Evolutionary conservation across 2,113 vertebrate genomes (phyloP), one percentile per base, ranked within the genome.

Genomic region (Spea bombifrons): DNA sequence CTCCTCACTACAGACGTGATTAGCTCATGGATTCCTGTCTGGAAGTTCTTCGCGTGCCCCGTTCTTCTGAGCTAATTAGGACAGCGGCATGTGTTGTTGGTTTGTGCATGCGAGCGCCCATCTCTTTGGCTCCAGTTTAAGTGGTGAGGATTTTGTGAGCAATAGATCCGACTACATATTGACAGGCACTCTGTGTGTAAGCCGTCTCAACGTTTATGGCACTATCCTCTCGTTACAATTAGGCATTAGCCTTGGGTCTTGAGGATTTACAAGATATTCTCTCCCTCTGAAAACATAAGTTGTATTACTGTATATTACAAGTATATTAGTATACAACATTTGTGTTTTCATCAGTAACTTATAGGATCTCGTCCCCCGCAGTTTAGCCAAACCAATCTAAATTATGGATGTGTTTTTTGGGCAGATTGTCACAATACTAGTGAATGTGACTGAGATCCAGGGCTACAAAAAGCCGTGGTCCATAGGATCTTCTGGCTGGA

Each of bases 21-120:
- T 64, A 64, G 61, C 61, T 64, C 61, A 8, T 64, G 30, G 61
- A 64, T 64, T 64, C 61, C 17, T 64, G 17, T 64, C 61, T 64
- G 61, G 30, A 30, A 64, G n/a, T 9, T 64, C 1, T 64, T 5
- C 61, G 8, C n/a, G n/a, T 17, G 61, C 30, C n/a, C 30, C 7
- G 30, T 30, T 64, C n/a, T 17, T 6, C n/a, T 13, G 61, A 16
- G 8, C 2, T 64, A 64, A 64, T 64, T 64, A 64, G 61, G 61
- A 17, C 61, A 64, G 17, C 8, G 61, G 16, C 61, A 64, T 64
- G 17, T 30, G 17, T 64, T 64, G 61, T 30, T 64, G 3, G 17
- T 64, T 16, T 17, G 30, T 64, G n/a, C 16, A 7, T 64, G 61
- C 61, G 30, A 64, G 4, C 16, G n/a, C 6, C n/a, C 30, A 7